phyloP scores from a whole-genome alignment of 2,113 vertebrate species.

The Argyrosomus japonicus region DNA sequence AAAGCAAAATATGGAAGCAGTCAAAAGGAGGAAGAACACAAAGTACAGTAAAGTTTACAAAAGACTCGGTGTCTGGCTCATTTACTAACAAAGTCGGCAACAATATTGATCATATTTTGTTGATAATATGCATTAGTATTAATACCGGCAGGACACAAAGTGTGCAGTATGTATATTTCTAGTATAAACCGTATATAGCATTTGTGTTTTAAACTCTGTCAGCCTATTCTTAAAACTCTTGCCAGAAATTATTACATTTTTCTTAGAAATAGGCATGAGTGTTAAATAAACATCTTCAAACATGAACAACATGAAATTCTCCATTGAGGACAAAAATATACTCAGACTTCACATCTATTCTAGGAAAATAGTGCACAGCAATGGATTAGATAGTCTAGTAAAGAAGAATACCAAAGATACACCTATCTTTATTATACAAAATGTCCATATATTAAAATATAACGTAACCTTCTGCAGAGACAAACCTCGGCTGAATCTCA shows the following conservation, averaged over 20 bases:
- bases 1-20: constrained; percentile 53
- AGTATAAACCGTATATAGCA: constrained; percentile 54
- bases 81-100: constrained; percentile 36
- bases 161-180: constrained; percentile 45
- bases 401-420: constrained; percentile 67
- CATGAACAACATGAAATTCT: constrained; percentile 51
- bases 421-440: constrained; percentile 69
- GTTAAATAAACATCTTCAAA: constrained; percentile 60
- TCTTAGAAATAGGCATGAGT: constrained; percentile 40
- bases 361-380: constrained; percentile 82
- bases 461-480: constrained; percentile 57
- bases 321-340: constrained; percentile 80
- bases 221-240: constrained; percentile 34
- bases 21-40: constrained; percentile 62
- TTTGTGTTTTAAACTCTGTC: constrained; percentile 37
- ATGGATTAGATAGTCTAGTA: constrained; percentile 59
- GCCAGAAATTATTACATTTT: constrained; percentile 13
- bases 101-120: constrained; percentile 23
- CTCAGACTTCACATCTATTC: constrained; percentile 71
- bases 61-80: constrained; percentile 29
- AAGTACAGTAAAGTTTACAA: constrained; percentile 64
- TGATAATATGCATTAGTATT: constrained; percentile 27
- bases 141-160: constrained; percentile 38
- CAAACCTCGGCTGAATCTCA: constrained; percentile 40
- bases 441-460: constrained; percentile 78